Percentiles rank a stretch among this genome's conserved stretches.
Evolutionary conservation across 2,888 invertebrate species (phyloP).

Genomic region (Watsonalla cultraria): DNA sequence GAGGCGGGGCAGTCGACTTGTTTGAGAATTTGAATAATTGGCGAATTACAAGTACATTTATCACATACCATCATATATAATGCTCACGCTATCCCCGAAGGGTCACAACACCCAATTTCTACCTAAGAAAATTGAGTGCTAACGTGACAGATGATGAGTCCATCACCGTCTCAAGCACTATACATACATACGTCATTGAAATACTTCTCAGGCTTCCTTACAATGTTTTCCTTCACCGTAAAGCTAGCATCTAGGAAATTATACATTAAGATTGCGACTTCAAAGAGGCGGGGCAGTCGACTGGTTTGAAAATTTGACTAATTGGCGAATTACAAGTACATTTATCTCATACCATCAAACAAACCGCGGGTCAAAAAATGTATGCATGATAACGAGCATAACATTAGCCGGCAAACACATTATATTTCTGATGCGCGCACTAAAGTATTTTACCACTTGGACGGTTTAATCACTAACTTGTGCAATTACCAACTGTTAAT

Average conservation of each 20-base stretch:
- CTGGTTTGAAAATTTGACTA: slow-evolving; percentile 72
- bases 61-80: slow-evolving; percentile 47
- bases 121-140: too few relatives aligned
- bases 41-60: slow-evolving; percentile 56
- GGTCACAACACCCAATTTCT: too few relatives aligned
- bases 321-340: slow-evolving; percentile 59
- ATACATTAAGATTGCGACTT: slow-evolving; percentile 75
- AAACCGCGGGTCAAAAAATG: slow-evolving; percentile 42
- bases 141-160: too few relatives aligned
- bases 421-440: slow-evolving; percentile 27
- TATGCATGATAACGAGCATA: slow-evolving; percentile 33
- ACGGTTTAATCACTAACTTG: slow-evolving; percentile 21
- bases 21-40: slow-evolving; percentile 71
- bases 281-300: slow-evolving; percentile 65
- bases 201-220: too few relatives aligned
- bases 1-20: slow-evolving; percentile 65
- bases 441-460: slow-evolving; percentile 27
- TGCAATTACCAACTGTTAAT: slow-evolving; percentile 7
- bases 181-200: too few relatives aligned
- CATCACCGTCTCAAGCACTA: too few relatives aligned
- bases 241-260: slow-evolving; percentile 51
- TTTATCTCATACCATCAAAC: slow-evolving; percentile 51
- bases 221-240: too few relatives aligned
- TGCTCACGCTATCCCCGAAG: slow-evolving; percentile 1
- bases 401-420: slow-evolving; percentile 34